A percentile compares a stretch with the other conserved stretches of the same genome.
phyloP scores from a whole-genome alignment of 2,888 invertebrate species.

The Kryphioiulus occultus region DNA sequence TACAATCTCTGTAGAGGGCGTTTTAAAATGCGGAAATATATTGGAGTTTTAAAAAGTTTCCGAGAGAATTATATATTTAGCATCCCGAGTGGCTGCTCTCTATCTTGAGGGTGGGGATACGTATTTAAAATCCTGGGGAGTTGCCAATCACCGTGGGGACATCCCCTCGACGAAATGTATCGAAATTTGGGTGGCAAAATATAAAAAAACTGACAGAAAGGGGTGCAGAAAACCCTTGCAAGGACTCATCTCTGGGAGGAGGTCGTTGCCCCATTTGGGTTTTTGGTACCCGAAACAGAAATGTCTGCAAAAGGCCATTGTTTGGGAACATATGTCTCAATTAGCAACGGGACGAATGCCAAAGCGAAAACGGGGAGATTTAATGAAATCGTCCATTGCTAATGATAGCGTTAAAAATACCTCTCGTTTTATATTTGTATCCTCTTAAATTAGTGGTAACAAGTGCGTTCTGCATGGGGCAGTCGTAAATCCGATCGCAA shows the following conservation, averaged over 20 bases:
- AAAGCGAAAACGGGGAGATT: neutral
- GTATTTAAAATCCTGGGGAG: slow-evolving; percentile 29
- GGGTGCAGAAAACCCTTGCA: neutral
- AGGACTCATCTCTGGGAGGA: neutral
- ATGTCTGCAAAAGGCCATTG: slow-evolving; percentile 28
- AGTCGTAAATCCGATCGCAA: neutral
- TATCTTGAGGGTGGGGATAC: neutral
- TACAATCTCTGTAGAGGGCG: neutral
- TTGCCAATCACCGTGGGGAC: slow-evolving; percentile 18
- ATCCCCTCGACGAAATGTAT: slow-evolving; percentile 1
- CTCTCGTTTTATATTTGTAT: neutral
- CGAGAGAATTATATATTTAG: neutral
- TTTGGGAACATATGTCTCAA: slow-evolving; percentile 18
- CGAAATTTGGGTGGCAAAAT: neutral
- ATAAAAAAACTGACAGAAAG: neutral
- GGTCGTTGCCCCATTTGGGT: neutral
- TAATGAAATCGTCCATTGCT: slow-evolving; percentile 20
- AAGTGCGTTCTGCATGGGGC: neutral
- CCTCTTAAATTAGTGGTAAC: neutral
- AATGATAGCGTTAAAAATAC: slow-evolving; percentile 9
- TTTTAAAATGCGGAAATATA: neutral
- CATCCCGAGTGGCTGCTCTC: neutral
- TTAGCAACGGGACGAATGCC: slow-evolving; percentile 11
- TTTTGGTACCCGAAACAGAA: neutral
- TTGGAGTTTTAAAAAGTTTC: neutral